Base-by-base conservation (phyloP, 64 coral and sea anemone genomes). In the Actinia tenebrosa region DNA sequence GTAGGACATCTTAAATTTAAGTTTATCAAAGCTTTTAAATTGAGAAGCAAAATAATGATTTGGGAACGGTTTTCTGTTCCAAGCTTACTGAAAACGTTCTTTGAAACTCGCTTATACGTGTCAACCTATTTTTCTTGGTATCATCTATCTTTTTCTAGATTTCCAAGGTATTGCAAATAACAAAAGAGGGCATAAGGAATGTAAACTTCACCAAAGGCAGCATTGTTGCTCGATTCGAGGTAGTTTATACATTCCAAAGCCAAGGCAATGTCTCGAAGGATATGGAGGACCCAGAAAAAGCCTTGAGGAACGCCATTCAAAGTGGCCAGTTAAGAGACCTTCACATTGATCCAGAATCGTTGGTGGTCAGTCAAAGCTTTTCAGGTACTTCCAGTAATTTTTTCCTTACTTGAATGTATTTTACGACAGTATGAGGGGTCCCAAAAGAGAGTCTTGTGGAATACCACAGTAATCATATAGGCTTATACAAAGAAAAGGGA, bases 221-320 rank as follows among this genome's bases (percentile, higher is more conserved):
- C 44, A 19, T 79, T 19, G 77, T 79, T 81, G 79, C 46, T 17
- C 22, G 53, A 23, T 45, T 80, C 22, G 45, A 53, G 3, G 45
- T 53, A 15, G 45, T 81, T n/a, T 79, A 79, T 37, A 66, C 63
- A 66, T 22, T 19, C 4, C 15, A 25, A 37, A 42, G 15, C 26
- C 45, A 3, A 79, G 22, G 50, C 5, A 81, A 81, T 50, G 45
- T 16, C 17, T 81, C 45, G 4, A 45, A 37, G 6, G 43, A 22
- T 8, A 71, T 71, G 66, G 44, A 80, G 78, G 45, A 81, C 50
- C 79, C 18, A 81, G 46, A 45, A n/a, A 45, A 81, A 53, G 18
- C 79, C 50, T 50, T 81, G 42, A 53, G 79, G 22, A 53, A 81
- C 44, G 79, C 79, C 79, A 81, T 81, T 81, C 15, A 81, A 50